phyloP scores from a whole-genome alignment of 2,888 invertebrate species.

The Patella ulyssiponensis region DNA sequence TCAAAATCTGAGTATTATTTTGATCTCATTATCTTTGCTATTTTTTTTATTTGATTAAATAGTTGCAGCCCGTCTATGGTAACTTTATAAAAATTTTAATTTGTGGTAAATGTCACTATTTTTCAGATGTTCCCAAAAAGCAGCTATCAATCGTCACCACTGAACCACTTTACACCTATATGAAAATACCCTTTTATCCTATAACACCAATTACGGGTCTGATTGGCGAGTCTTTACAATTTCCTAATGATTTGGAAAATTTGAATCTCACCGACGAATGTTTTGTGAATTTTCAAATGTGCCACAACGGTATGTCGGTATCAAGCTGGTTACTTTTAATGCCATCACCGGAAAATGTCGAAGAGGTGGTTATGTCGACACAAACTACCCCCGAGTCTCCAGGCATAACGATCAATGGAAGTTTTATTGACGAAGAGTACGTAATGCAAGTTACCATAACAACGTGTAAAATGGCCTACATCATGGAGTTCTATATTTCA shows the following conservation, averaged over 20 bases:
- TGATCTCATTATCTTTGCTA: no score
- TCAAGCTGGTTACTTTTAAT: conserved; percentile 30
- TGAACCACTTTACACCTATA: conserved; percentile 13
- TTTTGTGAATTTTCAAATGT: conserved; percentile 32
- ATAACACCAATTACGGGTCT: not conserved
- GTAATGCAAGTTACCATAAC: conserved; percentile 2
- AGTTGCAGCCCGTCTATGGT: no score
- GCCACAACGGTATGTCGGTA: conserved; percentile 38
- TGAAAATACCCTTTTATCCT: not conserved
- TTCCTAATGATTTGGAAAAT: not conserved
- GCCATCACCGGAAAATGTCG: not conserved
- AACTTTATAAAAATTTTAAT: no score
- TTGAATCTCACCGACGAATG: conserved; percentile 27
- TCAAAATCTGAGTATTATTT: no score
- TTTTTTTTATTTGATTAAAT: no score
- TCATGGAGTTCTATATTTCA: conserved; percentile 18
- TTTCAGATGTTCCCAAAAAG: conserved; percentile 17
- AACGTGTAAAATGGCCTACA: not conserved
- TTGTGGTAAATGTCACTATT: not conserved
- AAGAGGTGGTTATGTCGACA: conserved; percentile 1
- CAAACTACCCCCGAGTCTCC: not conserved
- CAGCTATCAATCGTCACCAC: not conserved
- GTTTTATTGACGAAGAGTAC: conserved; percentile 1
- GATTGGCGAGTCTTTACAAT: conserved; percentile 3
- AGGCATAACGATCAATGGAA: conserved; percentile 19